phyloP scores from a whole-genome alignment of 2,797 vertebrate species.

The Lates japonicus region DNA sequence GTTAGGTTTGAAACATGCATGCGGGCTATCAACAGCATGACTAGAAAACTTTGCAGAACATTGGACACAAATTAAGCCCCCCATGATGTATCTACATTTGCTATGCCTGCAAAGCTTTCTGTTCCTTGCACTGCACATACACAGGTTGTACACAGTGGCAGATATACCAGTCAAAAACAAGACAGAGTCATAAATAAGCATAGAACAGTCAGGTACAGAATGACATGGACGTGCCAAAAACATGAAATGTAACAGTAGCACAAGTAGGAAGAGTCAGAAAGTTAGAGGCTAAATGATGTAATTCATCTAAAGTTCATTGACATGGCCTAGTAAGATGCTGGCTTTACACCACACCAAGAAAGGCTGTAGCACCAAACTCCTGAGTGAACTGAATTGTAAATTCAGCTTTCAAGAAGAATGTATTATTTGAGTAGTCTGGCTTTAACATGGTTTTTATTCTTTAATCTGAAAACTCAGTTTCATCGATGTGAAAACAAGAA shows the following conservation, averaged over 20 bases:
- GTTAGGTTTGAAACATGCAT: neutral
- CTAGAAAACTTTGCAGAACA: neutral
- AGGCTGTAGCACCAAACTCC: neutral
- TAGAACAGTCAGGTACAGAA: neutral
- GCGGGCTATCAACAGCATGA: no score
- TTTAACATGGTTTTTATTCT: neutral
- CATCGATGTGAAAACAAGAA: neutral
- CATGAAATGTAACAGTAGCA: constrained; percentile 22
- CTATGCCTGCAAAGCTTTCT: neutral
- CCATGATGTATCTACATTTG: neutral
- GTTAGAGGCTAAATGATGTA: neutral
- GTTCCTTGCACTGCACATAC: neutral
- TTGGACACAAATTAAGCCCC: neutral
- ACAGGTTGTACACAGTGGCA: neutral
- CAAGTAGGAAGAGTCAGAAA: neutral
- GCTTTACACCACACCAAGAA: neutral
- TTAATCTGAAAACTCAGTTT: neutral
- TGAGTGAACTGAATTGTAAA: neutral
- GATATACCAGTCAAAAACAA: constrained; percentile 1
- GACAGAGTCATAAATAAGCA: no score
- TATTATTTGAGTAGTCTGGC: neutral
- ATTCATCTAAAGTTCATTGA: neutral
- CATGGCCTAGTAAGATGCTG: neutral
- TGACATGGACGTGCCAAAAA: constrained; percentile 23
- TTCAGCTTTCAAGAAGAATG: neutral